Evolutionary conservation across 64 coral and sea anemone genomes (phyloP).

Genomic region (Hydrozoanthus tunicans): DNA sequence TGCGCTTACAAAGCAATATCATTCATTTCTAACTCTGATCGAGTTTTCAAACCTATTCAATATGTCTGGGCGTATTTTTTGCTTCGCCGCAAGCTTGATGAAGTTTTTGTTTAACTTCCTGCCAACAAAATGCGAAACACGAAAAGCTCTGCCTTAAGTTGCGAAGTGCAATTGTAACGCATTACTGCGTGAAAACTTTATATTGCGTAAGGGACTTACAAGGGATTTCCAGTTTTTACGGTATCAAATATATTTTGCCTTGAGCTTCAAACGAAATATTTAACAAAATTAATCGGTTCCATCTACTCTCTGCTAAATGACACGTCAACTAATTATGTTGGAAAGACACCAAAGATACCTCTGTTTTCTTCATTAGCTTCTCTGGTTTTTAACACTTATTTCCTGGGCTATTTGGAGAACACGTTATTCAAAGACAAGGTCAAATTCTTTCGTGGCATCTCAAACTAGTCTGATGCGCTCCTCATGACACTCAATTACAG

Average conservation of each 20-base stretch:
- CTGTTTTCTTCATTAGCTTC: conserved; percentile 12
- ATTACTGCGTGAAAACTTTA: background rate
- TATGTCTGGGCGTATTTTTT: too few relatives aligned
- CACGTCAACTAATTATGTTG: too few relatives aligned
- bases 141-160: background rate
- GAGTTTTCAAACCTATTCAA: too few relatives aligned
- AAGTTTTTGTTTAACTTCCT: background rate
- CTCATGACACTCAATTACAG: conserved; percentile 9
- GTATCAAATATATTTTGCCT: too few relatives aligned
- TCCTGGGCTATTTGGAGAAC: conserved; percentile 10
- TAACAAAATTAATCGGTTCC: too few relatives aligned
- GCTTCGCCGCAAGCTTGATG: too few relatives aligned
- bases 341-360: background rate
- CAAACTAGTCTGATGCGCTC: background rate
- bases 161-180: background rate
- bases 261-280: too few relatives aligned
- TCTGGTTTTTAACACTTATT: background rate
- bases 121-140: background rate
- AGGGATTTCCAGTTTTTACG: too few relatives aligned
- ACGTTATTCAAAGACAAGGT: conserved; percentile 5
- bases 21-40: too few relatives aligned
- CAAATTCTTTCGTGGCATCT: conserved; percentile 23
- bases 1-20: too few relatives aligned
- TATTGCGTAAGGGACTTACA: background rate
- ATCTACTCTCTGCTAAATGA: too few relatives aligned